Evolutionary conservation across 2,113 vertebrate species (phyloP).

Genomic region (Myanophis thanlyinensis): DNA sequence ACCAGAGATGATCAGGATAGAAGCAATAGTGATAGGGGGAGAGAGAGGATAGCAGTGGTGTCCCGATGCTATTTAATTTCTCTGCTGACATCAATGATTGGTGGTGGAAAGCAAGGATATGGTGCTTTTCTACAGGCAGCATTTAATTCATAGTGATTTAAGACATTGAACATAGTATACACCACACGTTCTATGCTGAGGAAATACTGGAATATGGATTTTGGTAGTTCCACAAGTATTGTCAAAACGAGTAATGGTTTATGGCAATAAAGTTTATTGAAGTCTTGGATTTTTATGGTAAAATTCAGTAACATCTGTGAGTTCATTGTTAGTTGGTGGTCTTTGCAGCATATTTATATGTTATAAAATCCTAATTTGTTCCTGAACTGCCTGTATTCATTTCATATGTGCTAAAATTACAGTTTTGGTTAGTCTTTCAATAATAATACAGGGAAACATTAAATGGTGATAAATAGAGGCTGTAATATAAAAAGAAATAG

Average conservation of each 20-base stretch:
- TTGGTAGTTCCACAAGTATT: background rate
- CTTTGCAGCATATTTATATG: background rate
- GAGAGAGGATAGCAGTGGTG: background rate
- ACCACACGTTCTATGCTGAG: background rate
- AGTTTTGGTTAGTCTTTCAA: background rate
- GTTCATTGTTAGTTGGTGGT: background rate
- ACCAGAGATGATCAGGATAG: background rate
- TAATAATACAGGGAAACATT: background rate
- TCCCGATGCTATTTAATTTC: background rate
- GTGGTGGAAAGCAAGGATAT: background rate
- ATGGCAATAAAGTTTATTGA: background rate
- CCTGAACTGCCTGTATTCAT: background rate
- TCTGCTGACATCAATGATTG: background rate
- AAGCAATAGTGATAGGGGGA: background rate
- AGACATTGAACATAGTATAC: background rate
- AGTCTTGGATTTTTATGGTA: background rate
- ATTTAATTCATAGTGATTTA: background rate
- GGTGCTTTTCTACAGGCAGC: background rate
- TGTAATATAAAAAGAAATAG: background rate
- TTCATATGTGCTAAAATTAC: background rate
- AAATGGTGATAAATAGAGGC: background rate
- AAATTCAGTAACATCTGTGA: background rate
- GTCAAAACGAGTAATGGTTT: background rate
- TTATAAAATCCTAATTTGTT: background rate
- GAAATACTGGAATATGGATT: background rate